Evolutionary conservation across 2,113 vertebrate species (phyloP), one percentile per base, ranked within the genome.

Genomic region (Microtus pennsylvanicus): DNA sequence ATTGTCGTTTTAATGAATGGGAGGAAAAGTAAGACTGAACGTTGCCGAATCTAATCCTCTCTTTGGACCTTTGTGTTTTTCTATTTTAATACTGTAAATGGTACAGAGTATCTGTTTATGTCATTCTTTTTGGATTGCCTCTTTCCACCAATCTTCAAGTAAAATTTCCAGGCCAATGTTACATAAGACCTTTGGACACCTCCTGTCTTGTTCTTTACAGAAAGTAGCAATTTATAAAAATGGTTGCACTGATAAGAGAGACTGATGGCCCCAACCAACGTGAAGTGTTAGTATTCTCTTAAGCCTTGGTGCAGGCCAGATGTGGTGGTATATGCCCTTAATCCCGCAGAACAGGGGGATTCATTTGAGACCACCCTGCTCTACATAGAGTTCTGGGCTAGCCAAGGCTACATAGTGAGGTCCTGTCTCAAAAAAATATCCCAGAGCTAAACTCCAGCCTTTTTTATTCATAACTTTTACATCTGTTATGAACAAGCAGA

Each of bases 131-230:
- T 89, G 74, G 35, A 74, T 42, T 93, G 50, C 74, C 61, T 93
- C 52, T 96, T 89, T 92, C 69, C 74, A 3, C 95, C 77, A 72
- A 50, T 90, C 67, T 90, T 94, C 12, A 45, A 35, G 52, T 95
- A 61, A 87, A 83, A 94, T 92, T 76, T 93, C 78, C 83, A 61
- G 77, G n/a, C 45, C 83, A 89, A 12, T 45, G 38, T 9, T 45
- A 61, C 42, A 70, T 45, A 74, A 88, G 30, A 28, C 24, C 89
- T 95, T 90, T 90, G 26, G 58, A 58, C 87, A 87, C 11, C 13
- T 28, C 50, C 33, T 90, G 61, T 35, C 22, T 75, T 91, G 35
- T 10, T 94, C 8, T 72, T 3, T 55, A 17, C 87, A 94, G 52
- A 82, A 94, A 47, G 52, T 75, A 72, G 12, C 47, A 42, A 22